phyloP scores from a whole-genome alignment of 2,888 invertebrate genomes.

The Marronus borbonicus region DNA sequence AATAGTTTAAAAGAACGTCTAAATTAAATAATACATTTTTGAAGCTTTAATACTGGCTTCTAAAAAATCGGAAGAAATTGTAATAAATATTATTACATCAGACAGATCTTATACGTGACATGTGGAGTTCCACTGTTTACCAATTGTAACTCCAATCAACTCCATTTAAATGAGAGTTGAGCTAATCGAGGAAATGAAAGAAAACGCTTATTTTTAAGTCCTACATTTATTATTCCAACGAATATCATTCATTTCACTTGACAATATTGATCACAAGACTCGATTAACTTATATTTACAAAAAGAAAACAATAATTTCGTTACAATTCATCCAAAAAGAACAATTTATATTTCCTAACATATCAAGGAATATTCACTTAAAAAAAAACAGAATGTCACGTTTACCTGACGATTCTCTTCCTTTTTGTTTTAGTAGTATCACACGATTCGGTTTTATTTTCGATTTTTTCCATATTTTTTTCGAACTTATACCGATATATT shows the following conservation, averaged over 20 bases:
- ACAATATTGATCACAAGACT: slow-evolving; percentile 60
- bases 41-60: no score
- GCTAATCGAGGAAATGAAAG: not conserved
- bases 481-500: slow-evolving; percentile 32
- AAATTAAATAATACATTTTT: no score
- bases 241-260: slow-evolving; percentile 66
- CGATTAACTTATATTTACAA: slow-evolving; percentile 47
- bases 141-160: not conserved
- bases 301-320: slow-evolving; percentile 37
- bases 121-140: not conserved
- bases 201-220: slow-evolving; percentile 52
- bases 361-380: slow-evolving; percentile 30
- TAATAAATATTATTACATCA: no score
- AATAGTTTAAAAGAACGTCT: no score
- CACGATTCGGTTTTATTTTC: slow-evolving; percentile 38
- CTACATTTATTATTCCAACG: slow-evolving; percentile 66
- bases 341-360: slow-evolving; percentile 41
- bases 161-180: no score
- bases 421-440: slow-evolving; percentile 48
- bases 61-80: no score
- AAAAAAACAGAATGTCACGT: slow-evolving; percentile 28
- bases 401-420: slow-evolving; percentile 20
- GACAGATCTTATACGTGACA: no score
- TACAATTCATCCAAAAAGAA: slow-evolving; percentile 44
- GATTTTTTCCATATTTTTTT: slow-evolving; percentile 15